Evolutionary conservation across 2,888 invertebrate genomes (phyloP).

Genomic region (Nasonovia ribisnigri): DNA sequence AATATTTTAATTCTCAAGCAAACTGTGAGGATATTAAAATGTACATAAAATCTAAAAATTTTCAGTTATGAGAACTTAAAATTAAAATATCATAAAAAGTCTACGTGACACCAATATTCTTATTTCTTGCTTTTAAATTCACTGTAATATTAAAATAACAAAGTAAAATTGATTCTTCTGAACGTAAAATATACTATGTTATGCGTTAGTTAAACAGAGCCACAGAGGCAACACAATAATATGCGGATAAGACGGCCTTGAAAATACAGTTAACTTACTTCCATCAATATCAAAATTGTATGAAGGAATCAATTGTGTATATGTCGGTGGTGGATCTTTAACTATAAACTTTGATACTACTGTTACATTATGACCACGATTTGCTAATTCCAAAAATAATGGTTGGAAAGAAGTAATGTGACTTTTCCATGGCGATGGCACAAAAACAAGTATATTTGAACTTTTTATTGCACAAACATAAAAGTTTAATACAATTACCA

Average conservation of each 20-base stretch:
- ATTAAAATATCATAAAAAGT: background rate
- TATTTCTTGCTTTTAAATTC: background rate
- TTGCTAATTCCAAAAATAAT: constrained; percentile 50
- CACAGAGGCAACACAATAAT: no score
- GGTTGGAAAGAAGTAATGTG: constrained; percentile 47
- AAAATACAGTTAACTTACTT: constrained; percentile 33
- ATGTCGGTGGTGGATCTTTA: constrained; percentile 42
- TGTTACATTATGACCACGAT: constrained; percentile 57
- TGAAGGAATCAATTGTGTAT: constrained; percentile 34
- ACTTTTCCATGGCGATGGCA: constrained; percentile 60
- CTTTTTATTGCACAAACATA: constrained; percentile 16
- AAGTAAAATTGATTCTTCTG: background rate
- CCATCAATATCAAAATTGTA: background rate
- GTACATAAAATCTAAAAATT: background rate
- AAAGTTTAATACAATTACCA: background rate
- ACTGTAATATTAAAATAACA: background rate
- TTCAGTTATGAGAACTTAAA: background rate
- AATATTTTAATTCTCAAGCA: background rate
- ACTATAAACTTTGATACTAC: constrained; percentile 35
- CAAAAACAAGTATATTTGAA: constrained; percentile 45
- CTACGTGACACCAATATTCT: background rate
- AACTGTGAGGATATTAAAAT: background rate
- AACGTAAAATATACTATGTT: background rate
- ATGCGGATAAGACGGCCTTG: background rate
- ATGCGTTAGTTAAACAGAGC: no score